Evolutionary conservation across 2,888 invertebrate genomes (phyloP), one percentile per base, ranked within the genome.

Genomic region (Tolmerus cingulatus): DNA sequence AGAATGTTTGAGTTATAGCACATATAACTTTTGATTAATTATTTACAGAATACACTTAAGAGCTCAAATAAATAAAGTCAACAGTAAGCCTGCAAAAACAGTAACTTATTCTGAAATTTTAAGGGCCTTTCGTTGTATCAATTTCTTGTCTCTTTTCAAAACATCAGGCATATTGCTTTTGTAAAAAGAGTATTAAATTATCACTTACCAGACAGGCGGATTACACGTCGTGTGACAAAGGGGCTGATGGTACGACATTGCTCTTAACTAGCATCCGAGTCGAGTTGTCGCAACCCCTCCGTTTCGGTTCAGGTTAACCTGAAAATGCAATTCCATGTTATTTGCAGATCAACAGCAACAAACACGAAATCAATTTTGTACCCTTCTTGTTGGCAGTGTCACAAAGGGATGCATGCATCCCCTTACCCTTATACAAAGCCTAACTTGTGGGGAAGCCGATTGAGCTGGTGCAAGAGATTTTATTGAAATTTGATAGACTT

Each of bases 271-370:
- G 46, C 8, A 30, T 34, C 55, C 81, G 55, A 57, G 66, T 27
- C 51, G n/a, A 81, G 30, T 34, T 81, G 51, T 55, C 51, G 81
- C 81, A 81, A 27, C 81, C 81, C 55, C 81, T 37, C 81, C 16
- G 27, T 16, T 79, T 81, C 55, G 5, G 2, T 55, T 81, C 55
- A 27, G 9, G 66, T 84, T 37, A 87, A 87, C 57, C 87, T 88
- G 82, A 23, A 88, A 88, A 88, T 88, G 87, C 88, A 87, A 87
- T 88, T 86, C 55, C 88, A 86, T 87, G 88, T 87, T 87, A 86
- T 74, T 87, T 81, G 86, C 82, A 74, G 87, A 87, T 88, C 87
- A 88, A 88, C 88, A 88, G 85, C 85, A 88, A 86, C 88, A 88
- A 88, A 87, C 87, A 88, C 43, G 87, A 85, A 87, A 87, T 84